A percentile compares a stretch with the other conserved stretches of the same genome.
These are phyloP conservation scores for Drosophila dunni DNA, from an alignment of 1,140 invertebrate species.

Conservation along the genomic window DNA sequence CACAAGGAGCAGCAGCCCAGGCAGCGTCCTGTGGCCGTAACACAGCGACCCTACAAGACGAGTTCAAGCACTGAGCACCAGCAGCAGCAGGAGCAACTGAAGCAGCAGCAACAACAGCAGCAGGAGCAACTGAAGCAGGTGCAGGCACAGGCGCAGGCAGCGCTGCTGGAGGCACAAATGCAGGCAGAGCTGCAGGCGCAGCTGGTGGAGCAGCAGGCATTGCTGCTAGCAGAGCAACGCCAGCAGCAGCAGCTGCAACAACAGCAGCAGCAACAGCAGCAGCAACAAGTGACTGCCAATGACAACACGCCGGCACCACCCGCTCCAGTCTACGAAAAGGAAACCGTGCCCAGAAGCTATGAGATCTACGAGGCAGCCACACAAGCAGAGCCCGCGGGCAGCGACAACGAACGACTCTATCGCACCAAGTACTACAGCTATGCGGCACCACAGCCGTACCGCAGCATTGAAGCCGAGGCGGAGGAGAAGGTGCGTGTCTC, in stretches of 20 bases:
- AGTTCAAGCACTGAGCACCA: constrained; percentile 10
- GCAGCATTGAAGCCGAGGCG: constrained; percentile 58
- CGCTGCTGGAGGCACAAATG: constrained; percentile 44
- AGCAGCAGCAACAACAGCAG: constrained; percentile 26
- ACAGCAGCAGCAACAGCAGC: constrained; percentile 20
- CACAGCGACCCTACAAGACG: constrained; percentile 12
- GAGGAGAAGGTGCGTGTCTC: constrained; percentile 75
- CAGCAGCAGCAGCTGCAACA: constrained; percentile 33
- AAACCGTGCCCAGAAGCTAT: constrained; percentile 70
- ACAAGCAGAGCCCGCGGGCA: not conserved
- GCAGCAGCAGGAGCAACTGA: constrained; percentile 30
- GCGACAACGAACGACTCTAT: constrained; percentile 74
- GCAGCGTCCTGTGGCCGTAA: constrained; percentile 6
- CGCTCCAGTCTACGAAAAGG: constrained; percentile 74
- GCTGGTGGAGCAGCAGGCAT: constrained; percentile 47
- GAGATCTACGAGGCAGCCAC: constrained; percentile 65
- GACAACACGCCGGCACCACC: constrained; percentile 25
- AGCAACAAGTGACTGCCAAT: constrained; percentile 21
- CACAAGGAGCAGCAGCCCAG: constrained; percentile 56
- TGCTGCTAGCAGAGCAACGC: constrained; percentile 40
- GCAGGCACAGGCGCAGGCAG: constrained; percentile 41
- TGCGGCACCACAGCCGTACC: constrained; percentile 40
- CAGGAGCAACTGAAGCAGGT: constrained; percentile 37
- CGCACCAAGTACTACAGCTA: constrained; percentile 73
- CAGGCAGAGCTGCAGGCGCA: constrained; percentile 49